phyloP scores from a whole-genome alignment of 2,888 invertebrate species.

The Hypomecis atomaria region DNA sequence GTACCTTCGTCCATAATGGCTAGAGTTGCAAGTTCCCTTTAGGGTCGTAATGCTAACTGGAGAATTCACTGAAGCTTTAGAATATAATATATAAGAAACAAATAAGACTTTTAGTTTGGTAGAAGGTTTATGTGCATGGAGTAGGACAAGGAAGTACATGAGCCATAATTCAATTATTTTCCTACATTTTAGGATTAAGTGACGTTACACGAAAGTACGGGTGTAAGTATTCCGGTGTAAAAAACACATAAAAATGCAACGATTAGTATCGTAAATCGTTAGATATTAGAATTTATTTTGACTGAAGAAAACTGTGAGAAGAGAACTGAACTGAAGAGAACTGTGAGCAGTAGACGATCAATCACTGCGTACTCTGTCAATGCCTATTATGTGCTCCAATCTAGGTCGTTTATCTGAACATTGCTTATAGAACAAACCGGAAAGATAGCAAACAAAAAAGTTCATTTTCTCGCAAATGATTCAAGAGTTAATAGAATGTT shows the following conservation, averaged over 20 bases:
- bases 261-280: too few species aligned
- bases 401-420: slow-evolving; percentile 17
- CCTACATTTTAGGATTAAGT: too few species aligned
- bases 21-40: neutral
- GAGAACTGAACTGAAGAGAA: slow-evolving; percentile 1
- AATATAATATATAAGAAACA: neutral
- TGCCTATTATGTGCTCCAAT: slow-evolving; percentile 8
- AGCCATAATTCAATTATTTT: too few species aligned
- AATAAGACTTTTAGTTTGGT: neutral
- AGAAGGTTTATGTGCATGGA: too few species aligned
- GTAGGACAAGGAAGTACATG: too few species aligned
- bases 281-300: neutral
- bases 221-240: too few species aligned
- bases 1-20: neutral
- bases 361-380: slow-evolving; percentile 5
- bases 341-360: neutral
- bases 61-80: neutral
- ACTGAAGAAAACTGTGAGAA: slow-evolving; percentile 5
- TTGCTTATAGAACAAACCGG: slow-evolving; percentile 10
- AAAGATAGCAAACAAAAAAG: slow-evolving; percentile 13
- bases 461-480: slow-evolving; percentile 24
- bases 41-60: too few species aligned
- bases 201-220: too few species aligned
- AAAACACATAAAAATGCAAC: too few species aligned
- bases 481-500: slow-evolving; percentile 28